Percentiles rank a stretch among this genome's conserved stretches.
Evolutionary conservation across 1,140 invertebrate genomes (phyloP).

Genomic region (Yoshiicerus persimilis): DNA sequence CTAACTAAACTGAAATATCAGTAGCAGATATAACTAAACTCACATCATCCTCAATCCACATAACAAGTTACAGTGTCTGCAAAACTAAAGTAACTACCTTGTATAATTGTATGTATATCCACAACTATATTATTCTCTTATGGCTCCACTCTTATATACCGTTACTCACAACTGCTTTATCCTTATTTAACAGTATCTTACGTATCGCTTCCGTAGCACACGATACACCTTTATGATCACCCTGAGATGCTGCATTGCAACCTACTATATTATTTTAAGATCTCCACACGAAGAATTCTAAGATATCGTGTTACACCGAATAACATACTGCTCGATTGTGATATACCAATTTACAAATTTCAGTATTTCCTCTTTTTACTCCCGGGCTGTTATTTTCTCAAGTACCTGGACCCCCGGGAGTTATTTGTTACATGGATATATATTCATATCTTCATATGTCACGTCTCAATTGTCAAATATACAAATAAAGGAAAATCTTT

Average conservation of each 20-base stretch:
- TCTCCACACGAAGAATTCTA: not conserved
- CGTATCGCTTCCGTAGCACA: not conserved
- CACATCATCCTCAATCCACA: not conserved
- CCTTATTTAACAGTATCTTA: not conserved
- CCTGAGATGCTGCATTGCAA: not conserved
- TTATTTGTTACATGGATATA: no score
- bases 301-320: no score
- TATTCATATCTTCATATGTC: no score
- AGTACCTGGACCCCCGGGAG: no score
- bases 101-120: no score
- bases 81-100: not conserved
- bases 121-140: not conserved
- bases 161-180: no score
- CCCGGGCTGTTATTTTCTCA: no score
- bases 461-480: no score
- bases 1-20: not conserved
- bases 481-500: no score
- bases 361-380: no score
- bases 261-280: not conserved
- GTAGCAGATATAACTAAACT: not conserved
- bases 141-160: not conserved
- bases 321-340: no score
- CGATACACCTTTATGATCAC: not conserved
- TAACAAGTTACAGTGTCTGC: not conserved
- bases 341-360: no score